Evolutionary conservation across 2,888 invertebrate species (phyloP), one percentile per base, ranked within the genome.

Genomic region (Cephus pygmeus): DNA sequence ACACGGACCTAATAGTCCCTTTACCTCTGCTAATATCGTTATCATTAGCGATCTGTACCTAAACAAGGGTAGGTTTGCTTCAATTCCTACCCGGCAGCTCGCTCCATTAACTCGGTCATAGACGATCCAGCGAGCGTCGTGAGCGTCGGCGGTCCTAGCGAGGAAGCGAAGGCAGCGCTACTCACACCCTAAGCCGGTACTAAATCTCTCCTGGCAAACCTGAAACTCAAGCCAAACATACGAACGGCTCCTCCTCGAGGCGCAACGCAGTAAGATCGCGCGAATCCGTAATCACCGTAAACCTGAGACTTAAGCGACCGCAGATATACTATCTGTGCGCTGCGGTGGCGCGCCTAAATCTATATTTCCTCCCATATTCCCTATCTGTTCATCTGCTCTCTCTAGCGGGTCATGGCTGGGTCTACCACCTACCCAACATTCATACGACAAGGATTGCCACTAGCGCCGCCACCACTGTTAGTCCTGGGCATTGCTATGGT

Each of bases 71-170:
- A 30, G 33, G 3, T 40, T 40, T 2, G 69, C 30, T 69, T 69
- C 30, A 15, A 15, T 69, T 69, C 69, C 30, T 33, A 31, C 69
- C 33, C 69, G 69, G 31, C 4, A 69, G 79, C 83, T 77, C 87
- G 88, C 89, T 87, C 90, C 89, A 90, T 90, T 90, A 90, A 90
- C 89, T 88, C 88, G 88, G 89, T 90, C 90, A 89, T 90, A 88
- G 89, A 85, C 88, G 87, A 88, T 87, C 87, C 80, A 81, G 75
- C 81, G 79, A 85, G 85, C 86, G 83, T 85, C 85, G 83, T 83
- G 83, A 31, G 85, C 83, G 81, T 84, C 85, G 40, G 15, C 40
- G 40, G 6, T 15, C 0, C 4, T 40, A 40, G 6, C 40, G 15
- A 15, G 40, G 0, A 40, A 15, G 15, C 40, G 40, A 40, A 40